A percentile compares a stretch with the other conserved stretches of the same genome.
phyloP scores from a whole-genome alignment of 2,113 vertebrate genomes.

The Casuarius casuarius region DNA sequence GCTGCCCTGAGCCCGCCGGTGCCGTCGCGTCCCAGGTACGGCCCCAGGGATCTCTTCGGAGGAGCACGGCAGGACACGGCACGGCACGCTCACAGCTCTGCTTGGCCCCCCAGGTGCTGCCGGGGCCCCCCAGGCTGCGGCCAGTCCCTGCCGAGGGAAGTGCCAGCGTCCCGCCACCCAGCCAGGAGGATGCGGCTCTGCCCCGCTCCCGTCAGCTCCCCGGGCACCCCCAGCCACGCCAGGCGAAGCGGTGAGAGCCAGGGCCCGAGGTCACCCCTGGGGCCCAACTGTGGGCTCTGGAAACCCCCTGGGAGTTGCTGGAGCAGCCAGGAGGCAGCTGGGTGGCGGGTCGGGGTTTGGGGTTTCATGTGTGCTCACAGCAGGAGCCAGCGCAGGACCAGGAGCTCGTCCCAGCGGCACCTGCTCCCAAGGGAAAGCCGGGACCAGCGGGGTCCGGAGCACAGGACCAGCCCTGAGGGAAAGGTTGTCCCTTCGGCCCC shows the following conservation, averaged over 20 bases:
- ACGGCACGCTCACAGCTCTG: accelerated
- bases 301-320: not conserved
- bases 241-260: slow-evolving; percentile 44
- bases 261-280: not conserved
- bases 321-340: accelerated
- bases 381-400: slow-evolving; percentile 12
- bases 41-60: not conserved
- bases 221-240: not conserved
- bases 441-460: not conserved
- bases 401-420: not conserved
- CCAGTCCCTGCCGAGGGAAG: accelerated
- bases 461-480: not conserved
- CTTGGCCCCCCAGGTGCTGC: not conserved
- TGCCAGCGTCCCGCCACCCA: accelerated
- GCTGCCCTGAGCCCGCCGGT: not conserved
- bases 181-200: not conserved
- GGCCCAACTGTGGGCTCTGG: not conserved
- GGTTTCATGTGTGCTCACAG: not conserved
- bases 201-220: not conserved
- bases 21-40: not conserved
- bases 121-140: not conserved
- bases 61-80: not conserved
- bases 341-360: not conserved
- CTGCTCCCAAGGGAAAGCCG: accelerated
- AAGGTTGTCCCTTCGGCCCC: slow-evolving; percentile 72